Percentiles rank a stretch among this genome's conserved stretches.
Evolutionary conservation across 2,888 invertebrate species (phyloP).

Genomic region (Mesorhabditis spiculigera): DNA sequence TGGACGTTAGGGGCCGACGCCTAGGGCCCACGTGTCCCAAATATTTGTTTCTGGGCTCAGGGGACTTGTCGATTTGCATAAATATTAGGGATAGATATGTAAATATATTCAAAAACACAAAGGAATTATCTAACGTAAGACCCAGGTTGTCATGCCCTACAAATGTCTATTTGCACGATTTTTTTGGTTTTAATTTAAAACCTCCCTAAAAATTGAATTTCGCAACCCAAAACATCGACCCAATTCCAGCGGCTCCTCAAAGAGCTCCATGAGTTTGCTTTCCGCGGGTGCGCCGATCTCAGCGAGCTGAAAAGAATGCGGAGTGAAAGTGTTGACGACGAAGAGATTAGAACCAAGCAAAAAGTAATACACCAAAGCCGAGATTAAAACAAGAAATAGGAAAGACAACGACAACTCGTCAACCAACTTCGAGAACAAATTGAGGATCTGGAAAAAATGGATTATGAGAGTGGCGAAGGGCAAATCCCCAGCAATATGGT

Average conservation of each 20-base stretch:
- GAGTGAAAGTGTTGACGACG: slow-evolving; percentile 31
- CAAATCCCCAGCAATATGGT: slow-evolving; percentile 67
- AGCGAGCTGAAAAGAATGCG: slow-evolving; percentile 57
- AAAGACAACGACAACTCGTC: slow-evolving; percentile 76
- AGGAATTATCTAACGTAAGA: no score
- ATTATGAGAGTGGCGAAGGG: slow-evolving; percentile 70
- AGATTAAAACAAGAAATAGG: slow-evolving; percentile 62
- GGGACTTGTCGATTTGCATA: no score
- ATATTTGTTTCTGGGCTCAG: no score
- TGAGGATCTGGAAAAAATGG: slow-evolving; percentile 84
- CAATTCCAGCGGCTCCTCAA: slow-evolving; percentile 71
- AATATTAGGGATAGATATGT: no score
- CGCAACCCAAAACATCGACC: neutral
- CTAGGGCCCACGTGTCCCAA: no score
- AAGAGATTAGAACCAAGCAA: slow-evolving; percentile 27
- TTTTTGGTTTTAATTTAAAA: slow-evolving; percentile 7
- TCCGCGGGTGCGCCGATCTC: slow-evolving; percentile 86
- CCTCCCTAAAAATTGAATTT: slow-evolving; percentile 3
- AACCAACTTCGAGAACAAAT: slow-evolving; percentile 84
- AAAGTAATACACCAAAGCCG: slow-evolving; percentile 21
- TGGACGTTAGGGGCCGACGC: no score
- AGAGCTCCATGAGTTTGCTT: slow-evolving; percentile 94
- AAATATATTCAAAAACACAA: no score
- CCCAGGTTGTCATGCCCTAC: no score
- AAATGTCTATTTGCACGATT: neutral